Evolutionary conservation across 2,888 invertebrate genomes (phyloP), one percentile per base, ranked within the genome.

Genomic region (Cheilosia scutellata): DNA sequence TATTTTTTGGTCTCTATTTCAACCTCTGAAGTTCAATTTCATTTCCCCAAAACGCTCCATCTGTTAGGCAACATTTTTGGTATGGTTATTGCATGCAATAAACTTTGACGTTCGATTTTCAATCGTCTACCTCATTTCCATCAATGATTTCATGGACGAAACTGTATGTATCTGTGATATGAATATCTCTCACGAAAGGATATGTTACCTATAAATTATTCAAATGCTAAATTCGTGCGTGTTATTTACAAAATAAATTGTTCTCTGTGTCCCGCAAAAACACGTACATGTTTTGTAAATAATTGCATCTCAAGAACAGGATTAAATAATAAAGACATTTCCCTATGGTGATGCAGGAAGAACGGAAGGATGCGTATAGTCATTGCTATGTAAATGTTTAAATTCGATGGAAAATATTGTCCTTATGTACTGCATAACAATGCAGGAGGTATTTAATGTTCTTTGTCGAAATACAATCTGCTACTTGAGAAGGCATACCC

Each of bases 271-370:
- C 53, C 31, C 6, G 1, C 25, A 42, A 42, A 66, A 37, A 11
- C 37, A 37, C 11, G 37, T 11, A 37, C 37, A 68, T 40, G 65
- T 58, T 57, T 49, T 29, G 37, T 44, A 58, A 66, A 66, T 75
- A 66, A 75, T 58, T 66, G 58, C 47, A 65, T 27, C 51, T 31
- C 55, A 16, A 44, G 51, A 47, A 63, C 33, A 57, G 62, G 53
- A 74, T 63, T 55, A 55, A 74, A 65, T 65, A 74, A 65, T 74
- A 57, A 74, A 74, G 37, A 62, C 53, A 16, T 42, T 49, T 37
- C n/a, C 11, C 9, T 20, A 2, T 16, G 27, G 6, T 5, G 16
- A 13, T 16, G 27, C 0, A 29, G 13, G 25, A 27, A 13, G 13
- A 13, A 9, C 13, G 31, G n/a, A 13, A 51, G 11, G 47, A 20